A percentile compares a stretch with the other conserved stretches of the same genome.
Conservation (phyloP, 2,888 invertebrate species). For the Pherbina coryleti region DNA sequence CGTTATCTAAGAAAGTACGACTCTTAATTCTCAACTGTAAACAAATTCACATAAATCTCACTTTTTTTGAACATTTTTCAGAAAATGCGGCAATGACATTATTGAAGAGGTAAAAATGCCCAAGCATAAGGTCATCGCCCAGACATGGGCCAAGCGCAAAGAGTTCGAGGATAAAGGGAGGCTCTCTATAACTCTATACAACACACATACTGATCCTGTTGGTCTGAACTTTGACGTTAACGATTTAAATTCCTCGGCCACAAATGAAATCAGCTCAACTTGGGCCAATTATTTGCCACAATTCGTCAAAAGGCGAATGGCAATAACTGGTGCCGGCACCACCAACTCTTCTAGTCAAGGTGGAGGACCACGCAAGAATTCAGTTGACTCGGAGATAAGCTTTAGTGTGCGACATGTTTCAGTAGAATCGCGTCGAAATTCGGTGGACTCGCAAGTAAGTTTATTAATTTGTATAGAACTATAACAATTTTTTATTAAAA, state of each 20-base stretch:
- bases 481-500: neutral
- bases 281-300: conserved; percentile 93
- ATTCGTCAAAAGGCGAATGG: conserved; percentile 86
- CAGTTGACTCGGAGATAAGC: conserved; percentile 79
- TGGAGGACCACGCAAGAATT: conserved; percentile 74
- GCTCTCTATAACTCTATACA: conserved; percentile 88
- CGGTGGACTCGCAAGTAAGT: conserved; percentile 84
- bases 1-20: conserved; percentile 83
- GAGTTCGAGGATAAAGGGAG: conserved; percentile 87
- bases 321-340: conserved; percentile 74
- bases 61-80: conserved; percentile 58
- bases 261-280: conserved; percentile 88
- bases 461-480: neutral
- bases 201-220: conserved; percentile 91
- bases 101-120: conserved; percentile 80
- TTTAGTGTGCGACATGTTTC: conserved; percentile 85
- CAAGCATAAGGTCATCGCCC: conserved; percentile 92
- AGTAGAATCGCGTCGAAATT: conserved; percentile 87
- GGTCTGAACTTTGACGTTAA: conserved; percentile 78
- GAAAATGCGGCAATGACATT: conserved; percentile 79
- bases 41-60: conserved; percentile 16
- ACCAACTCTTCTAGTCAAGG: conserved; percentile 73
- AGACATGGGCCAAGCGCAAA: conserved; percentile 89
- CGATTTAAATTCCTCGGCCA: conserved; percentile 78
- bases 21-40: neutral